Conservation (phyloP, 2,888 invertebrate genomes). For the Spicauda simplicius region DNA sequence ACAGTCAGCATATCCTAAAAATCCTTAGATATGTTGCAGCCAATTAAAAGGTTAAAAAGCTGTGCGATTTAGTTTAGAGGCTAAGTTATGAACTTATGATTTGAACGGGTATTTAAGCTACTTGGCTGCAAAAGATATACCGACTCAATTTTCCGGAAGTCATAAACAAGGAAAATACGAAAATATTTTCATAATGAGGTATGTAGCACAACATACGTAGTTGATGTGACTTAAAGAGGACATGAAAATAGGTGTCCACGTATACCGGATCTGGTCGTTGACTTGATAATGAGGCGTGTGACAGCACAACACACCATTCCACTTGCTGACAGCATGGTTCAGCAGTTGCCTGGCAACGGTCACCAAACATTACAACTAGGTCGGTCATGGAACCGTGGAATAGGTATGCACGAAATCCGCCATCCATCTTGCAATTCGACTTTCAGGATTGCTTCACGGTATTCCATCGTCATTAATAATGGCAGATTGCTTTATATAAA, state of each 20-base stretch:
- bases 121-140: too few species aligned
- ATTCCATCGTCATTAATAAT: constrained; percentile 15
- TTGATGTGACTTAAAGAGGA: constrained; percentile 10
- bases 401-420: constrained; percentile 44
- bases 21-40: too few species aligned
- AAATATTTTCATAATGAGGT: not conserved
- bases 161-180: too few species aligned
- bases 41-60: too few species aligned
- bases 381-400: constrained; percentile 42
- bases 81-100: too few species aligned
- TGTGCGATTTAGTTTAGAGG: too few species aligned
- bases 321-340: constrained; percentile 17
- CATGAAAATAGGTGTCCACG: constrained; percentile 4
- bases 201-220: not conserved
- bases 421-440: constrained; percentile 41
- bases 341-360: constrained; percentile 59
- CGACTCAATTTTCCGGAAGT: too few species aligned
- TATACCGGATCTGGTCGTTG: not conserved
- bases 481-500: not conserved
- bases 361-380: constrained; percentile 68
- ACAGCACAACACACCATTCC: constrained; percentile 6
- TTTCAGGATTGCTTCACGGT: not conserved
- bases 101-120: too few species aligned
- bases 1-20: too few species aligned
- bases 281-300: not conserved